Percentiles rank a stretch among this genome's conserved stretches.
Evolutionary conservation across 2,888 invertebrate genomes (phyloP).

Genomic region (Toxonevra muliebris): DNA sequence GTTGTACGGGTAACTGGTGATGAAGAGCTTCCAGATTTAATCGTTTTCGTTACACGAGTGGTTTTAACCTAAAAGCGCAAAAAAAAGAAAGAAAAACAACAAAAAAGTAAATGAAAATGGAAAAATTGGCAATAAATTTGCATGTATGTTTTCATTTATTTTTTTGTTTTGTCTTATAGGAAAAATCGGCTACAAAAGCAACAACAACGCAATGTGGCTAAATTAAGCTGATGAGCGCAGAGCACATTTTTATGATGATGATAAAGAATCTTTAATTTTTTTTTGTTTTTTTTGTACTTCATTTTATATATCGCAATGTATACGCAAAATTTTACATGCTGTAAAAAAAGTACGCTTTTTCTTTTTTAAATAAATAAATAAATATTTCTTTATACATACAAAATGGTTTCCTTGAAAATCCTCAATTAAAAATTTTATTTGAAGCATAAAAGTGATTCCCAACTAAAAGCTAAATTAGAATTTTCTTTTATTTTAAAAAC

Average conservation of each 20-base stretch:
- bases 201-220: conserved; percentile 47
- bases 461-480: not conserved
- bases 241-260: no score
- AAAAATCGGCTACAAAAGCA: not conserved
- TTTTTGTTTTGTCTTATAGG: not conserved
- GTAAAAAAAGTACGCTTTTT: no score
- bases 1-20: conserved; percentile 67
- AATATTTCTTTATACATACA: not conserved
- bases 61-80: conserved; percentile 65
- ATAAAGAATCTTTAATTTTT: no score
- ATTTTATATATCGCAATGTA: no score
- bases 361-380: not conserved
- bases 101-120: not conserved
- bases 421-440: no score
- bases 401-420: not conserved
- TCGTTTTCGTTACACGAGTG: conserved; percentile 64
- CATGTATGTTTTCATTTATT: no score
- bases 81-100: no score
- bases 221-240: conserved; percentile 53
- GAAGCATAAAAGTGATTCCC: no score
- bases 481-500: not conserved
- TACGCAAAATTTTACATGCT: no score
- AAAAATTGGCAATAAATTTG: not conserved
- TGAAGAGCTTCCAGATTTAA: conserved; percentile 62
- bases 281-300: no score